Evolutionary conservation across 2,888 invertebrate species (phyloP), one percentile per base, ranked within the genome.

Genomic region (Eupeodes luniger): DNA sequence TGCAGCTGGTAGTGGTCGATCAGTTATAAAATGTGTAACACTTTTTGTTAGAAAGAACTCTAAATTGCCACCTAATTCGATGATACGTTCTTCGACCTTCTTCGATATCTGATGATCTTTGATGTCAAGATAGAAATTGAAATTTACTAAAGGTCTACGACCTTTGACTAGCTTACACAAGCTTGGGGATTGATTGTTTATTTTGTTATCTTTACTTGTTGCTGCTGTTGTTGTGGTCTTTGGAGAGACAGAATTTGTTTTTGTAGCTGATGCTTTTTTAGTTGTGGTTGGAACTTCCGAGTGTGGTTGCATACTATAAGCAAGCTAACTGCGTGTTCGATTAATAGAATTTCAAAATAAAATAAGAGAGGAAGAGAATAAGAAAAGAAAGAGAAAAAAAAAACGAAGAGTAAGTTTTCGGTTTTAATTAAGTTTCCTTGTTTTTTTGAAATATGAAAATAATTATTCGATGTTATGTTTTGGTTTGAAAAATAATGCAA

Each of bases 111-210:
- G 95, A 94, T 96, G 95, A 91, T 96, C 96, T 94, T 96, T 96
- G 91, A 97, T 95, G 92, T 96, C 96, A 95, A 97, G 95, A 93
- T 96, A 97, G 94, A 96, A 96, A 92, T 95, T 95, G 92, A 96
- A 96, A 93, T 95, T 95, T 91, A 95, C 95, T 92, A 96, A 92
- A 70, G 95, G 95, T 91, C 95, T 95, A 80, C 94, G 93, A 90
- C 94, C 94, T 91, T 94, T 95, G 90, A 94, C 92, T 90, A 93
- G 91, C 91, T 90, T 90, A 82, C 91, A 90, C 85, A 90, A 90
- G 64, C 79, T 90, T 89, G 90, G 81, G 55, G 90, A 85, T 53
- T 88, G 85, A 12, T 51, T 44, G 49, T 74, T 89, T 82, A 82
- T 75, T 62, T 80, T 81, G 89, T 64, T 87, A 86, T 85, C 89